Base-by-base conservation (phyloP, 1,140 invertebrate genomes). In the Dendrolimus kikuchii region DNA sequence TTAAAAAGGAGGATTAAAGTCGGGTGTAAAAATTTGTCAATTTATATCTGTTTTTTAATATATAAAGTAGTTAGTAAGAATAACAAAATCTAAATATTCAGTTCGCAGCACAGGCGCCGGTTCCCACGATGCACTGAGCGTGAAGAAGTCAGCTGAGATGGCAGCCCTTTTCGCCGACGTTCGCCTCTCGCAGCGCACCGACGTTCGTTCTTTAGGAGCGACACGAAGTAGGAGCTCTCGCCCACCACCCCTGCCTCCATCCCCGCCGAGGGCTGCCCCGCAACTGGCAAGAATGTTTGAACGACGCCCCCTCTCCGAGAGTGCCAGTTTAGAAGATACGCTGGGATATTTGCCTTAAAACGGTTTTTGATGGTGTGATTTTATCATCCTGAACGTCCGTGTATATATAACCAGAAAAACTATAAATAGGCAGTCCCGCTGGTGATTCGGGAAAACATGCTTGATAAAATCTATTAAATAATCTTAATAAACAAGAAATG, bases 61-160 rank as follows among this genome's bases (percentile, higher is more conserved):
- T 6, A n/a, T 37, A 10, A 45, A 23, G 23, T 23, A 3, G 23
- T 23, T 23, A 23, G 23, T 23, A 23, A 23, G 23, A 23, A 23
- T 23, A 23, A 23, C 23, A 23, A 23, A 23, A 23, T 48, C 6
- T 48, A 7, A 48, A 38, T 6, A 77, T 76, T 23, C 66, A 88
- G 86, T 90, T 38, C 82, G 89, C 6, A 90, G 89, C 62, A 89
- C 90, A 0, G 88, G 90, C 51, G 89, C 89, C 0, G 88, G 90
- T 5, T 90, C 91, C 38, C 91, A 92, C 44, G 93, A 95, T 67
- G 93, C 94, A 0, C 83, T 96, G 0, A 94, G 94, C 38, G 93
- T 95, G 6, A 96, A 96, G 77, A 96, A 96, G 75, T 93, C 93
- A 7, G 94, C 95, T 0, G 95, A 96, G 80, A 95, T 95, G 59